Conservation (phyloP, 2,888 invertebrate species). For the Chloromyia formosa region DNA sequence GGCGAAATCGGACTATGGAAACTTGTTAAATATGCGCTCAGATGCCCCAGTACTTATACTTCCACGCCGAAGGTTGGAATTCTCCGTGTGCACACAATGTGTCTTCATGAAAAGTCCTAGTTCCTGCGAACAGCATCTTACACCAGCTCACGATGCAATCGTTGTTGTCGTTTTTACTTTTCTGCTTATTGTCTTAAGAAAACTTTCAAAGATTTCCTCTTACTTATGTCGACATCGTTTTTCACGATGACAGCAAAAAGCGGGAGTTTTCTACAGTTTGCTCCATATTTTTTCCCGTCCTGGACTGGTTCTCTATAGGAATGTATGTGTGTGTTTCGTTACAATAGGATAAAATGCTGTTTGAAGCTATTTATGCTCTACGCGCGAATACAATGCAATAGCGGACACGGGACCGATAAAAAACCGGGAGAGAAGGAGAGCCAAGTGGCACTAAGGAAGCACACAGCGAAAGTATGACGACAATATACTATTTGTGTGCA, state of each 20-base stretch:
- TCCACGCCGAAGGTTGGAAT: no score
- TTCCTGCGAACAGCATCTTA: no score
- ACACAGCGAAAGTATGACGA: background rate
- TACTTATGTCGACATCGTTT: conserved; percentile 32
- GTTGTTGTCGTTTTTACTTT: background rate
- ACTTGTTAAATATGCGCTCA: no score
- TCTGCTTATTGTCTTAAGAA: conserved; percentile 32
- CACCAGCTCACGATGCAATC: background rate
- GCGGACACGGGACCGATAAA: background rate
- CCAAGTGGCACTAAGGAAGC: background rate
- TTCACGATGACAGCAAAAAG: conserved; percentile 7
- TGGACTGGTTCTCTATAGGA: no score
- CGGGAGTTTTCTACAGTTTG: background rate
- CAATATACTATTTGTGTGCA: no score
- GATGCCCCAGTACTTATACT: no score
- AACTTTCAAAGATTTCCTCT: conserved; percentile 27
- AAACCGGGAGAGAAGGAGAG: background rate
- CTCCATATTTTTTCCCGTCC: background rate
- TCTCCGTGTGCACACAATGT: no score
- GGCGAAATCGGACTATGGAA: no score
- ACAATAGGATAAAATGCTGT: conserved; percentile 33
- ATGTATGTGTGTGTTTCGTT: background rate
- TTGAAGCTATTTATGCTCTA: conserved; percentile 30
- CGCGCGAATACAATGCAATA: background rate
- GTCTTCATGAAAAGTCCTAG: no score